These are phyloP conservation scores for Gymnocypris eckloni DNA, from an alignment of 2,797 vertebrate species.

Conservation along the genomic window DNA sequence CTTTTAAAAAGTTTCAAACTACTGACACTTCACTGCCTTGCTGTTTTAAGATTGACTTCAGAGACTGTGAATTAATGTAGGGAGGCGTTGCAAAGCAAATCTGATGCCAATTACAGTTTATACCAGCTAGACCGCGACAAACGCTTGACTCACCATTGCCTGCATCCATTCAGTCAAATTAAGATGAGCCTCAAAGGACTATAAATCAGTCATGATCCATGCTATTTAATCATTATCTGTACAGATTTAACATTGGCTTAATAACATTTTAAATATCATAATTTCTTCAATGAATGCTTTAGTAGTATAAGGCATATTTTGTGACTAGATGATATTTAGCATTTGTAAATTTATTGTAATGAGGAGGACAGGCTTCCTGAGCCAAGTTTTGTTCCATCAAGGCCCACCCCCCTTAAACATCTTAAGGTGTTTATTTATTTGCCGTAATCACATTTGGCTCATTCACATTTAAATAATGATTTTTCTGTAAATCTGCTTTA, in stretches of 20 bases:
- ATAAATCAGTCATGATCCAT: background rate
- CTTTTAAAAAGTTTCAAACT: background rate
- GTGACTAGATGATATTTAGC: background rate
- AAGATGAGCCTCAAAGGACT: background rate
- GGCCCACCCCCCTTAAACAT: too few species aligned
- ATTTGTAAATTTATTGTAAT: slow-evolving; percentile 2
- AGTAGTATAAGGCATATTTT: background rate
- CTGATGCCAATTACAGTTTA: background rate
- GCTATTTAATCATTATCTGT: background rate
- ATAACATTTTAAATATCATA: background rate
- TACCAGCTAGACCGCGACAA: background rate
- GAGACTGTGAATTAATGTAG: background rate
- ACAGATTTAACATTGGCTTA: background rate
- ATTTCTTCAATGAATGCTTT: background rate
- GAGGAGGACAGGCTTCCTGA: background rate
- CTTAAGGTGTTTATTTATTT: background rate
- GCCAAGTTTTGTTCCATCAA: background rate
- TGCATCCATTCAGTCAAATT: slow-evolving; percentile 3
- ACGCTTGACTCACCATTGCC: background rate
- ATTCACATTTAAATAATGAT: background rate
- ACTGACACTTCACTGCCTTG: background rate
- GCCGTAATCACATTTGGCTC: background rate
- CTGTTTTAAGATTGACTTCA: background rate
- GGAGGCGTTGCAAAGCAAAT: background rate
- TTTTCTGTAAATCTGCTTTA: background rate